Base-by-base conservation (phyloP, 2,113 vertebrate genomes). In the Indri indri region DNA sequence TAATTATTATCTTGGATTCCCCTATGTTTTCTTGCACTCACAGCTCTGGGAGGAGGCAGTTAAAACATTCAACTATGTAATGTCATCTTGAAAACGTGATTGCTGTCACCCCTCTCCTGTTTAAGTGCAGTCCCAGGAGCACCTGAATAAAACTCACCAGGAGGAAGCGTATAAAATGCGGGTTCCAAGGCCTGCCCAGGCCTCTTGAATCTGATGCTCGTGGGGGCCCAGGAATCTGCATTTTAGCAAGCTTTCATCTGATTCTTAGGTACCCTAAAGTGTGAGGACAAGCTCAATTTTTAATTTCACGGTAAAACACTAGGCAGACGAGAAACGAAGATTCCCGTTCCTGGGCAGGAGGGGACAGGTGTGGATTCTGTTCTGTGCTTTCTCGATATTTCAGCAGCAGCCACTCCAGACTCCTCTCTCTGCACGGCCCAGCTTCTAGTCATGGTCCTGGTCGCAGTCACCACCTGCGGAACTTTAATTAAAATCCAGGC, bases 401-500 rank as follows among this genome's bases (percentile, higher is more conserved):
- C 45, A 59, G 61, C 66, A 4, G 40, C 22, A 3, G 57, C 57
- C 17, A 8, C 20, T 57, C 61, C 25, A 14, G 18, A 6, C 47
- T 8, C 16, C 30, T 74, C 42, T 25, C n/a, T 22, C 32, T 1
- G 32, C 1, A 30, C 14, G 8, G 8, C 50, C 37, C 1, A 10
- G 12, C 10, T 70, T 54, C 6, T 30, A 8, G 3, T 4, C 88
- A 25, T 34, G 66, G 74, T 2, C 84, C 91, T 54, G 17, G 86
- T 94, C 7, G 4, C 74, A 25, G 27, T 73, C 40, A 4, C 79
- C 50, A 42, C 90, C 91, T 1, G 0, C 89, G 0, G 25, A 93
- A 42, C 2, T 0, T 84, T 95, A 82, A 97, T 97, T 97, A 96
- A 96, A 95, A 54, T 86, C 66, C 45, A 76, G 84, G 88, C 40